These are phyloP conservation scores for Peromyscus polionotus DNA, from an alignment of 2,113 vertebrate species.

Conservation along the genomic window DNA sequence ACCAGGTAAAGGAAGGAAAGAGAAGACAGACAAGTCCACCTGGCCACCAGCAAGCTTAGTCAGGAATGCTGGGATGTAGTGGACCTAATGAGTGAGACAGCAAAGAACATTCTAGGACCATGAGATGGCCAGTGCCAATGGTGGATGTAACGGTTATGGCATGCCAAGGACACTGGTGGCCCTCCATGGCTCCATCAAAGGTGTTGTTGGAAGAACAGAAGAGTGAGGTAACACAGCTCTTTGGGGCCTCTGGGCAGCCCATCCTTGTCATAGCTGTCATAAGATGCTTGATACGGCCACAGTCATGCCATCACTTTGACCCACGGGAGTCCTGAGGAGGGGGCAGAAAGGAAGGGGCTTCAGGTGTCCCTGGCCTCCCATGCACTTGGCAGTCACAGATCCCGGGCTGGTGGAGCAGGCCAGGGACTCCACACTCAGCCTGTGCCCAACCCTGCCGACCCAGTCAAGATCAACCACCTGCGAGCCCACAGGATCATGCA, in stretches of 20 bases:
- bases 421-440: neutral
- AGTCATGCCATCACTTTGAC: neutral
- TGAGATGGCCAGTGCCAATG: accelerated
- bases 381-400: neutral
- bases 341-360: neutral
- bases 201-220: neutral
- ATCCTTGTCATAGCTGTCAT: neutral
- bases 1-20: neutral
- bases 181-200: neutral
- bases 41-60: neutral
- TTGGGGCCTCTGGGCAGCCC: neutral
- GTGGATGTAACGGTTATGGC: neutral
- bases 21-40: neutral
- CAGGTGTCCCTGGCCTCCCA: neutral
- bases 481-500: neutral
- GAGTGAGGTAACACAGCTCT: neutral
- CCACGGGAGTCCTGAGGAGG: neutral
- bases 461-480: neutral
- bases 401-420: neutral
- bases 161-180: neutral
- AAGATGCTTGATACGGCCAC: neutral
- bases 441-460: neutral
- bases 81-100: neutral
- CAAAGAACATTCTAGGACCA: neutral
- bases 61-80: neutral